Evolutionary conservation across 2,797 vertebrate species (phyloP), one percentile per base, ranked within the genome.

Genomic region (Discoglossus pictus): DNA sequence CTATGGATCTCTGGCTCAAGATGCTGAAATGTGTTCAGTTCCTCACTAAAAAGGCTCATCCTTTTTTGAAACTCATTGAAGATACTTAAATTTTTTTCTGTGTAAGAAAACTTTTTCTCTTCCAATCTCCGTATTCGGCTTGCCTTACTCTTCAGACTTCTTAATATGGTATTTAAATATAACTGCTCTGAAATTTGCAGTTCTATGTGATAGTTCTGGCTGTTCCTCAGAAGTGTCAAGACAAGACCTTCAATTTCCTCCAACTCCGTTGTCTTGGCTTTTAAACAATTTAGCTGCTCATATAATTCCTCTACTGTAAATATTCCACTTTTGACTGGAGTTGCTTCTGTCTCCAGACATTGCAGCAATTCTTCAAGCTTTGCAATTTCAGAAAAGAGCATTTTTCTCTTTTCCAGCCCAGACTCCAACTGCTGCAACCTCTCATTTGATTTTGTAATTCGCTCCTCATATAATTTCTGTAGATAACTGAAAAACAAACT

Each of bases 331-430:
- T 40, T 3, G 10, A 72, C 76, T 48, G 80, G 79, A 17, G 74
- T 75, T 1, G 83, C 84, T 78, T 76, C 73, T 54, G 38, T 70
- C 82, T 79, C 92, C 2, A 65, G 90, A 75, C 61, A 77, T 68
- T 40, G 73, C 34, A 96, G 88, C 75, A 86, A 92, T 52, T 83
- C 82, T 71, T 93, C 91, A 59, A 93, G 61, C 42, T 91, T 89
- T 12, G 84, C 87, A 18, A 94, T 72, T 73, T 92, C 80, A 66
- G 86, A 87, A 20, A 83, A 88, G 68, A 97, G 80, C 61, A 83
- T 89, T 50, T 90, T 89, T 65, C 93, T 90, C 36, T 88, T 90
- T 77, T 93, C 89, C 75, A 95, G 81, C 17, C 91, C 88, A 1
- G 81, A 85, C 80, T 96, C 91, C 2, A 92, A 79, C 39, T 91